Evolutionary conservation across 2,797 vertebrate genomes (phyloP).

Genomic region (Xyrichtys novacula): DNA sequence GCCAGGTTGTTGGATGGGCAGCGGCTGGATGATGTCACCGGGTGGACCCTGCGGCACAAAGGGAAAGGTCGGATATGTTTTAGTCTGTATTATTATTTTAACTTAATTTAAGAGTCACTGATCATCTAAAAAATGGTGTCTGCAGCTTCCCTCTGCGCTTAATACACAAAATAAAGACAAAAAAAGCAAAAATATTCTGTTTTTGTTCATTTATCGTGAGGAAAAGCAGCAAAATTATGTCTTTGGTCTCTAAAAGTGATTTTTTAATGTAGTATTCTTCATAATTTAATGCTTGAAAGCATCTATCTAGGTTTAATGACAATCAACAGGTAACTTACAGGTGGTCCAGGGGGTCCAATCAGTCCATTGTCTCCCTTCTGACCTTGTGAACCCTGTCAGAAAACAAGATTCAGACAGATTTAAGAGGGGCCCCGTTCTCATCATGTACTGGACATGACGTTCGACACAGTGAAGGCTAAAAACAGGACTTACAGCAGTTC

Average conservation of each 20-base stretch:
- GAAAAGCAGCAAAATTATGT: no score
- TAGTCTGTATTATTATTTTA: no score
- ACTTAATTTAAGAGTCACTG: no score
- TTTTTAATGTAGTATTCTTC: no score
- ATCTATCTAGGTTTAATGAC: not conserved
- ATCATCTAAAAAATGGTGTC: no score
- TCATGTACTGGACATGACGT: not conserved
- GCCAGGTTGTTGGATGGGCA: slow-evolving; percentile 90
- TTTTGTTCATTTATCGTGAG: no score
- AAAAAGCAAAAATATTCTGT: not conserved
- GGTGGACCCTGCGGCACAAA: slow-evolving; percentile 90
- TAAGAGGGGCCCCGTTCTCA: not conserved
- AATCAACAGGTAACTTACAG: slow-evolving; percentile 85
- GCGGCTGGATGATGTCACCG: slow-evolving; percentile 94
- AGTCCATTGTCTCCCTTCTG: slow-evolving; percentile 96
- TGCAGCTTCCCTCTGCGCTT: no score
- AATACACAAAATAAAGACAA: no score
- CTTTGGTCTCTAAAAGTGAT: no score
- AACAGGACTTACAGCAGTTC: slow-evolving; percentile 89
- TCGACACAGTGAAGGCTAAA: not conserved
- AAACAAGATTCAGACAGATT: not conserved
- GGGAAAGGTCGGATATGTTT: not conserved
- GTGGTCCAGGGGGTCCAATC: slow-evolving; percentile 92
- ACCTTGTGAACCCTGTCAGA: slow-evolving; percentile 89
- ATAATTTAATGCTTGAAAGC: not conserved